A percentile compares a stretch with the other conserved stretches of the same genome.
Evolutionary conservation across 1,140 invertebrate species (phyloP).

Genomic region (Caligus rogercresseyi): DNA sequence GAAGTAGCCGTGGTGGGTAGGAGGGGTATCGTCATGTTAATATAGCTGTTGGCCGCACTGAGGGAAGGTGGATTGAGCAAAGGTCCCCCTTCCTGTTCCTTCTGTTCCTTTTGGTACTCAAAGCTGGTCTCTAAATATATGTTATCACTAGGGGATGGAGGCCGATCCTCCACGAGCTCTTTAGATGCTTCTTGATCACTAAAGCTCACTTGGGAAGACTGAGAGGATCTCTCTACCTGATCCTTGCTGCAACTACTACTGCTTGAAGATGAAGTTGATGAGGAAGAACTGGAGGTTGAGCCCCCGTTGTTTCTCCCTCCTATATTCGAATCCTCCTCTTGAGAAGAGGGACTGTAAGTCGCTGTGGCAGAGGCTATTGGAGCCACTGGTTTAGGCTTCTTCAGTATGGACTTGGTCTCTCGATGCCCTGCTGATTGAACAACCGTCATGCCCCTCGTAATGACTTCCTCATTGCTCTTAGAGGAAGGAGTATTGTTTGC

Average conservation of each 20-base stretch:
- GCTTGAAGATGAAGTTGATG: neutral
- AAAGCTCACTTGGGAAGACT: neutral
- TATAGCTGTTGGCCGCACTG: neutral
- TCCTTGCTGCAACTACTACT: neutral
- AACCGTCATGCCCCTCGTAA: neutral
- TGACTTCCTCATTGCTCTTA: neutral
- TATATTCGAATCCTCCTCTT: neutral
- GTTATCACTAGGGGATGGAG: slow-evolving; percentile 9
- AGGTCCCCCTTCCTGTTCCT: neutral
- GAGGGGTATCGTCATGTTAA: neutral
- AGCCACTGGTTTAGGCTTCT: neutral
- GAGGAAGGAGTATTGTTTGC: neutral
- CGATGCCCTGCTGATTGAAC: neutral
- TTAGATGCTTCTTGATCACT: slow-evolving; percentile 2
- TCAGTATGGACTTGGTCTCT: slow-evolving; percentile 1
- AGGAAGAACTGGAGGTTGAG: neutral
- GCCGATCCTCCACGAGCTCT: neutral
- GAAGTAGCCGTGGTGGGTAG: neutral
- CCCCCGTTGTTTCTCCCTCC: neutral
- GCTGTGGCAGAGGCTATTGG: neutral
- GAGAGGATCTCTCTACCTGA: neutral
- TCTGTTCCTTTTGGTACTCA: neutral
- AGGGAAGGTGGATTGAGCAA: neutral
- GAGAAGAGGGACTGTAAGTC: no score
- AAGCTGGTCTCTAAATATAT: slow-evolving; percentile 10